A percentile compares a stretch with the other conserved stretches of the same genome.
Evolutionary conservation across 2,888 invertebrate species (phyloP).

Genomic region (Ochropleura leucogaster): DNA sequence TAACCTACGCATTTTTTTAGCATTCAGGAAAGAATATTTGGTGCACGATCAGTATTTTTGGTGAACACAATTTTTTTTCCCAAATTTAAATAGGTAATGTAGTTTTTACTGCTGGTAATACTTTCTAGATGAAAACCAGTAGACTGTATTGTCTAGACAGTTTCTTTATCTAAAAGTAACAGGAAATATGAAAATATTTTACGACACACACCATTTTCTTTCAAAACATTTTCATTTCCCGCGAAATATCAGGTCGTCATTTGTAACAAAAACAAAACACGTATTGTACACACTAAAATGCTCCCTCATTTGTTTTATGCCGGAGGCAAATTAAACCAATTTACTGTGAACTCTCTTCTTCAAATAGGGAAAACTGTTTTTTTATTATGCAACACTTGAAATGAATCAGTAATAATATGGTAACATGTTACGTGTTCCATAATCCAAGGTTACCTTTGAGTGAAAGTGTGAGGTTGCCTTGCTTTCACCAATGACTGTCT

Average conservation of each 20-base stretch:
- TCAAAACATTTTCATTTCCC: background rate
- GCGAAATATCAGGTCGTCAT: background rate
- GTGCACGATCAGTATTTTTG: too few species aligned
- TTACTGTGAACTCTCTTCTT: constrained; percentile 25
- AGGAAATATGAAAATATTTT: background rate
- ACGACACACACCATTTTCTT: background rate
- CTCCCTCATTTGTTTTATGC: background rate
- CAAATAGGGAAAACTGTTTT: constrained; percentile 44
- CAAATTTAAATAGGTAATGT: background rate
- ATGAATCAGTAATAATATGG: constrained; percentile 70
- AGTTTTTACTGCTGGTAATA: background rate
- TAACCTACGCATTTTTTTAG: too few species aligned
- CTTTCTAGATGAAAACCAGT: background rate
- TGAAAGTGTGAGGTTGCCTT: constrained; percentile 83
- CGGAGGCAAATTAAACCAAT: constrained; percentile 21
- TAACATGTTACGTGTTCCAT: constrained; percentile 79
- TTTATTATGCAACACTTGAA: constrained; percentile 60
- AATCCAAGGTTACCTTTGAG: constrained; percentile 82
- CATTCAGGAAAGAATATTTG: too few species aligned
- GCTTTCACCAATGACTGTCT: constrained; percentile 78
- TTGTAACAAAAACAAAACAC: constrained; percentile 15
- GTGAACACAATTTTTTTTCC: too few species aligned
- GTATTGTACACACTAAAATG: background rate
- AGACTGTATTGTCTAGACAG: background rate
- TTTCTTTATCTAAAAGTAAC: background rate